Evolutionary conservation across 2,888 invertebrate genomes (phyloP).

Genomic region (Ceriagrion tenellum): DNA sequence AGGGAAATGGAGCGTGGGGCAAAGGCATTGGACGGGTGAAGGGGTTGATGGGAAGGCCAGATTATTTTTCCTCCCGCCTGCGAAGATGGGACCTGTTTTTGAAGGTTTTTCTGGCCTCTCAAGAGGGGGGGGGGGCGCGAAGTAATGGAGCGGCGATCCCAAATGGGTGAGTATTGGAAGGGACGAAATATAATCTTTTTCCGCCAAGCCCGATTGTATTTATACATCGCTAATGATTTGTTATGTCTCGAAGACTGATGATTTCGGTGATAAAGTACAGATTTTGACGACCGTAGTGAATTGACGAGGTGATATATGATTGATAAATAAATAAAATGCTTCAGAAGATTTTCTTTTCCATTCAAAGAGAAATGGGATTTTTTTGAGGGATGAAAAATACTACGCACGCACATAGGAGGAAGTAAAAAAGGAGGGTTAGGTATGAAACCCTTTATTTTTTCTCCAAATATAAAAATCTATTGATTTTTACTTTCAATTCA

Average conservation of each 20-base stretch:
- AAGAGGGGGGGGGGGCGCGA: not conserved
- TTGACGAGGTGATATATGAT: not conserved
- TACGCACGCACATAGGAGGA: too few species aligned
- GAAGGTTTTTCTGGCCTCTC: not conserved
- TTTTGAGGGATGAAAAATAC: too few species aligned
- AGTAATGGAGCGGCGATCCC: not conserved
- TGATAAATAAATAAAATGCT: not conserved
- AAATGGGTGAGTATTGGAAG: not conserved
- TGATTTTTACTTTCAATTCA: too few species aligned
- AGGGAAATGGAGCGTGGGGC: not conserved
- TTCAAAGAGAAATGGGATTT: too few species aligned
- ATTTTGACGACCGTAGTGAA: not conserved
- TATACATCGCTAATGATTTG: not conserved
- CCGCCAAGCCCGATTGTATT: not conserved
- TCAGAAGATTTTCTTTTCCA: too few species aligned
- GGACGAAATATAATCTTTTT: not conserved
- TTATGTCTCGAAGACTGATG: not conserved
- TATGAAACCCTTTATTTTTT: too few species aligned
- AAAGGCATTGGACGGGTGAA: not conserved
- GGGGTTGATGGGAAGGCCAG: slow-evolving; percentile 9
- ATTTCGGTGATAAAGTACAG: not conserved
- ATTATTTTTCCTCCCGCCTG: not conserved
- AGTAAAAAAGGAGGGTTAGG: too few species aligned
- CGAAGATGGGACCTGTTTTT: slow-evolving; percentile 12
- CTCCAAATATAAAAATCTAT: too few species aligned